phyloP scores from a whole-genome alignment of 2,888 invertebrate genomes.

The Nemotelus nigrinus region DNA sequence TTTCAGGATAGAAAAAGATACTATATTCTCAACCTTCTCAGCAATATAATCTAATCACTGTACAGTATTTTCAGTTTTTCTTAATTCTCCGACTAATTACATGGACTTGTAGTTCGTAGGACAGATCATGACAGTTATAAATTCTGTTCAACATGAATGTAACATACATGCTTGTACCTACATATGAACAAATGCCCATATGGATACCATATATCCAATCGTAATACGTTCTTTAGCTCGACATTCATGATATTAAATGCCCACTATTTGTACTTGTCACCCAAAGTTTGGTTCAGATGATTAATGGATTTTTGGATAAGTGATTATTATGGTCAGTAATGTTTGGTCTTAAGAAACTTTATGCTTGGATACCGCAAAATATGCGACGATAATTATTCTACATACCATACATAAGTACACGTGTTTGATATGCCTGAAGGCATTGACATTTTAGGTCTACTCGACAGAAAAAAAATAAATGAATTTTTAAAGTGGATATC shows the following conservation, averaged over 20 bases:
- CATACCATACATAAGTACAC: not conserved
- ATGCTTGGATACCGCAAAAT: too few species aligned
- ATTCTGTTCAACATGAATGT: not conserved
- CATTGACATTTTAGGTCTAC: too few species aligned
- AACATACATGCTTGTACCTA: not conserved
- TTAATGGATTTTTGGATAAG: slow-evolving; percentile 18
- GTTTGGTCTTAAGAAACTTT: too few species aligned
- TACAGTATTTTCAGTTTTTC: too few species aligned
- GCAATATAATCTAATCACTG: not conserved
- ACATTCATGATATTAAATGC: slow-evolving; percentile 17
- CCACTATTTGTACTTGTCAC: slow-evolving; percentile 35
- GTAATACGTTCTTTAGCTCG: too few species aligned
- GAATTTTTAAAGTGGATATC: too few species aligned
- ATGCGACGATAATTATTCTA: too few species aligned
- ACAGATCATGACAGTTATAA: not conserved
- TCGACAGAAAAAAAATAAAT: too few species aligned
- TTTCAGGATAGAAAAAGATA: not conserved
- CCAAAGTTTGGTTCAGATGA: slow-evolving; percentile 16
- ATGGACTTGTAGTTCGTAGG: not conserved
- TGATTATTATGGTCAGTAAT: not conserved
- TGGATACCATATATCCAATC: not conserved
- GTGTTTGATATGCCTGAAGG: not conserved
- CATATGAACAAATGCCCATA: not conserved
- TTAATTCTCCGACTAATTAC: not conserved
- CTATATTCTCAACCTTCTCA: not conserved